A percentile compares a stretch with the other conserved stretches of the same genome.
Evolutionary conservation across 2,888 invertebrate genomes (phyloP).

Genomic region (Leucania comma): DNA sequence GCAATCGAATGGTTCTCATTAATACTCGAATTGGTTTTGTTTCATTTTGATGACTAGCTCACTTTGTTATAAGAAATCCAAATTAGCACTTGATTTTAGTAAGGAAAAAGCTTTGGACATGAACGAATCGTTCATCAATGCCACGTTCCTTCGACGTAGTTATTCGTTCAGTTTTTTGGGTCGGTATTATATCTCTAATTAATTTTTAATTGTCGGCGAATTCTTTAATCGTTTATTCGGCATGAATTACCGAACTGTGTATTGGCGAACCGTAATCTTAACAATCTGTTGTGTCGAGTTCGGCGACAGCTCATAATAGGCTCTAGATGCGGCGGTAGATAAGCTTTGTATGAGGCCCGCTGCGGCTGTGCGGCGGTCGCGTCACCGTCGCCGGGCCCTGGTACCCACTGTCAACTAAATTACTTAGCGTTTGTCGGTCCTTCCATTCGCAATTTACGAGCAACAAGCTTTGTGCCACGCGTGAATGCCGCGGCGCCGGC

Average conservation of each 20-base stretch:
- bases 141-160: slow-evolving; percentile 44
- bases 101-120: slow-evolving; percentile 40
- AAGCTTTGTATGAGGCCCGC: slow-evolving; percentile 77
- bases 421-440: slow-evolving; percentile 87
- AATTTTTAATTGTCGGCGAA: slow-evolving; percentile 66
- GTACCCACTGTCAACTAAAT: slow-evolving; percentile 88
- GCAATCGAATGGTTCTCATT: slow-evolving; percentile 64
- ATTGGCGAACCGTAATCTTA: slow-evolving; percentile 75
- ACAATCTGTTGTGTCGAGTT: slow-evolving; percentile 82
- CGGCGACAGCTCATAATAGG: slow-evolving; percentile 87
- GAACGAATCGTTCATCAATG: slow-evolving; percentile 48
- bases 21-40: slow-evolving; percentile 57
- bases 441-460: slow-evolving; percentile 86
- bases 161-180: slow-evolving; percentile 50
- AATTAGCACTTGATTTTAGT: slow-evolving; percentile 49
- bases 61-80: slow-evolving; percentile 49
- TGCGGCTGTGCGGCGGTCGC: slow-evolving; percentile 65
- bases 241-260: slow-evolving; percentile 62
- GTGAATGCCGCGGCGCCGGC: slow-evolving; percentile 76
- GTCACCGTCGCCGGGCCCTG: slow-evolving; percentile 54
- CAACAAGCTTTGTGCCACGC: slow-evolving; percentile 76
- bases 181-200: slow-evolving; percentile 62
- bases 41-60: slow-evolving; percentile 52
- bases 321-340: slow-evolving; percentile 86
- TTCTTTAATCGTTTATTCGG: slow-evolving; percentile 63